A percentile compares a stretch with the other conserved stretches of the same genome.
Conservation (phyloP, 2,888 invertebrate species). For the Nomada goodeniana region DNA sequence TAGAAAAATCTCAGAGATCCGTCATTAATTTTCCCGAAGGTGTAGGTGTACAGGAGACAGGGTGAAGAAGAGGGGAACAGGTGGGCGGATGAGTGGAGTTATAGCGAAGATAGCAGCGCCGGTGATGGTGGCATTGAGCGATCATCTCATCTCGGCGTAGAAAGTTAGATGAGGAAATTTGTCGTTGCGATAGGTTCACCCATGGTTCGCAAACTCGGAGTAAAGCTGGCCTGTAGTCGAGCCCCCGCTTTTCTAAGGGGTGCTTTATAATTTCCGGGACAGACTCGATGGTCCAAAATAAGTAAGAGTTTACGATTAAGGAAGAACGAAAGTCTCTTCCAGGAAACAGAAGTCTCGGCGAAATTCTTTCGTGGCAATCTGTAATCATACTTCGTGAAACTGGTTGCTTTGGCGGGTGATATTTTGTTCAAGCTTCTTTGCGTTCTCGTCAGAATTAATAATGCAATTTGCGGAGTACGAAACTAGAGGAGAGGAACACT, state of each 20-base stretch:
- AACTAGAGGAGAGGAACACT: too few species aligned
- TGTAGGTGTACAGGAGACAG: conserved; percentile 30
- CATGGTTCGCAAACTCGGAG: conserved; percentile 80
- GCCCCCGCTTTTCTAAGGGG: background rate
- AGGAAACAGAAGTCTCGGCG: too few species aligned
- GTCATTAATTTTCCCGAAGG: conserved; percentile 77
- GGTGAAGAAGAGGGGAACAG: conserved; percentile 17
- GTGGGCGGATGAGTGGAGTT: conserved; percentile 55
- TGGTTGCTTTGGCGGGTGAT: too few species aligned
- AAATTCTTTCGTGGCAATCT: too few species aligned
- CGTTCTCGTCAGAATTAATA: too few species aligned
- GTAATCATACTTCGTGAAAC: too few species aligned
- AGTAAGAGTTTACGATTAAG: background rate
- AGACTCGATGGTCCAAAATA: conserved; percentile 1
- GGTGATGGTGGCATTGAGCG: conserved; percentile 81
- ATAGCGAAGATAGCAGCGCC: conserved; percentile 64
- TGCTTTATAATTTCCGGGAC: conserved; percentile 27
- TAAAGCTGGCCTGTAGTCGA: conserved; percentile 26
- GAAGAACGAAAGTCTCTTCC: too few species aligned
- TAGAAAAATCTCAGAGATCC: conserved; percentile 76
- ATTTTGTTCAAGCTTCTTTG: too few species aligned
- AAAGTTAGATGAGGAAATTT: conserved; percentile 85
- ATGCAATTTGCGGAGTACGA: too few species aligned
- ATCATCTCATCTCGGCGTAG: conserved; percentile 82
- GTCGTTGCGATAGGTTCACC: conserved; percentile 82